Percentiles rank a stretch among this genome's conserved stretches.
phyloP scores from a whole-genome alignment of 2,797 vertebrate genomes.

The Geotrypetes seraphini region DNA sequence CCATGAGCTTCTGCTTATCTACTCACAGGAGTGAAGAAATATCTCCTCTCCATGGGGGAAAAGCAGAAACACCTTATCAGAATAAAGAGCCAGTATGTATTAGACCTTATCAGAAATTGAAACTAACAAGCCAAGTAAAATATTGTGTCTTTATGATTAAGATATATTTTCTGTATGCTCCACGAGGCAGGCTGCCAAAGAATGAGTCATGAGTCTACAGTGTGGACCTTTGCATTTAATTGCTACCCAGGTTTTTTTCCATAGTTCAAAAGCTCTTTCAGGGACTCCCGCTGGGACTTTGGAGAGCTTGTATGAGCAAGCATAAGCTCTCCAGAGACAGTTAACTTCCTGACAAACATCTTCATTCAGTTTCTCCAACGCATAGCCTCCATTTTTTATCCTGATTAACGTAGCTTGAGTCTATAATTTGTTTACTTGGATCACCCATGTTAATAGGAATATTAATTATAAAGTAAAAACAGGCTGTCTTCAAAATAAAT shows the following conservation, averaged over 20 bases:
- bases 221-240: conserved; percentile 52
- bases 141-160: conserved; percentile 61
- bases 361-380: conserved; percentile 5
- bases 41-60: conserved; percentile 15
- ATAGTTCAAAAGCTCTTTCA: conserved; percentile 17
- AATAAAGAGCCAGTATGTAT: too few relatives aligned
- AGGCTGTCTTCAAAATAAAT: too few relatives aligned
- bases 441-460: too few relatives aligned
- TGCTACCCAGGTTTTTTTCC: conserved; percentile 37
- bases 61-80: neutral
- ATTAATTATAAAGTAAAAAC: too few relatives aligned
- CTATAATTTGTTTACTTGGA: too few relatives aligned
- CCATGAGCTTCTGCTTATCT: conserved; percentile 31
- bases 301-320: conserved; percentile 26
- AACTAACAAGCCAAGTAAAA: conserved; percentile 67
- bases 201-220: conserved; percentile 25
- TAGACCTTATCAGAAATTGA: conserved; percentile 62
- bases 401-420: too few relatives aligned
- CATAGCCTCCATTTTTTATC: too few relatives aligned
- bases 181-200: conserved; percentile 40
- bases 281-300: conserved; percentile 19
- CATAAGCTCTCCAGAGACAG: conserved; percentile 8
- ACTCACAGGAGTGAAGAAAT: too few relatives aligned
- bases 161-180: conserved; percentile 57
- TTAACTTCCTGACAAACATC: conserved; percentile 19